phyloP scores from a whole-genome alignment of 2,113 vertebrate species.

The Aramus guarauna region DNA sequence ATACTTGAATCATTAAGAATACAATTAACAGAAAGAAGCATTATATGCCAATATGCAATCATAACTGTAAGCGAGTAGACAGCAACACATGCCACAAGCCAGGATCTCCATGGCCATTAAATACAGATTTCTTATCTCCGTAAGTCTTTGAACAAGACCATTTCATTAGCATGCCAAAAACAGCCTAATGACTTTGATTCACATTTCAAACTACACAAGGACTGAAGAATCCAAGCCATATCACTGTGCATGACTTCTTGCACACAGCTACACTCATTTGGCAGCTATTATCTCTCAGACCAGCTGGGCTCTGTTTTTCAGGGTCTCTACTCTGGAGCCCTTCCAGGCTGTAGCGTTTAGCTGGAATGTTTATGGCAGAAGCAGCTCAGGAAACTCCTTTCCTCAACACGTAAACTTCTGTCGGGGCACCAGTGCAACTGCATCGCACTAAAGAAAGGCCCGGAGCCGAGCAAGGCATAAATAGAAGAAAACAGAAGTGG shows the following conservation, averaged over 20 bases:
- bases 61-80: neutral
- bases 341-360: neutral
- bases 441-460: neutral
- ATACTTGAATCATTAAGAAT: neutral
- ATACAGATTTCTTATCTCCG: neutral
- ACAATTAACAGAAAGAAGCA: neutral
- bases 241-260: neutral
- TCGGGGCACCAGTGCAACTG: neutral
- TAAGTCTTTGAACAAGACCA: neutral
- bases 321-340: conserved; percentile 10
- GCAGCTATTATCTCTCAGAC: conserved; percentile 27
- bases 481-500: neutral
- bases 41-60: neutral
- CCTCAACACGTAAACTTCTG: neutral
- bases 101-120: neutral
- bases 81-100: neutral
- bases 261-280: neutral
- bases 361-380: conserved; percentile 1
- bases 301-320: conserved; percentile 50
- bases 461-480: neutral
- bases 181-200: neutral
- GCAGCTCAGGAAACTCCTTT: neutral
- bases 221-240: neutral
- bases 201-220: neutral
- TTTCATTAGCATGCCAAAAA: neutral